Conservation (phyloP, 2,888 invertebrate genomes). For the Bembecia ichneumoniformis region DNA sequence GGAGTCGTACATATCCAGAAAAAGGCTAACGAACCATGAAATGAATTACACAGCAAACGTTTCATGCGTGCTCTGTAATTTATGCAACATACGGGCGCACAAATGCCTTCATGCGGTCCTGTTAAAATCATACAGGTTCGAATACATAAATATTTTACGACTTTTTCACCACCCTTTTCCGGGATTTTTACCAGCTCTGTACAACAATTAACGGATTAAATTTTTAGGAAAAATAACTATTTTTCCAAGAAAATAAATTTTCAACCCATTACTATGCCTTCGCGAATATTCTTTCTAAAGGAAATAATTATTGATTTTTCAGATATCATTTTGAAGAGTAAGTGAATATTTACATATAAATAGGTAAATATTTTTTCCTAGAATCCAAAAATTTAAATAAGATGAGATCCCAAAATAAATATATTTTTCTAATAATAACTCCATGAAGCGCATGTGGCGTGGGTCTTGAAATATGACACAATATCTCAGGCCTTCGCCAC, state of each 20-base stretch:
- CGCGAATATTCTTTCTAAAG: no score
- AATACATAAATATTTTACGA: constrained; percentile 8
- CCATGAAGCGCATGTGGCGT: constrained; percentile 30
- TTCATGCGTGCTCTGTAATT: constrained; percentile 10
- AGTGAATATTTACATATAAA: no score
- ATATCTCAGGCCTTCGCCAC: constrained; percentile 22
- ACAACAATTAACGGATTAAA: background rate
- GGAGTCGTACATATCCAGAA: constrained; percentile 6
- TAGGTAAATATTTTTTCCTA: no score
- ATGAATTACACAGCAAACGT: constrained; percentile 13
- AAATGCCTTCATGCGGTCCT: constrained; percentile 6
- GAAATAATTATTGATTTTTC: no score
- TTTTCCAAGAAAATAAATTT: no score
- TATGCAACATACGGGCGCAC: constrained; percentile 8
- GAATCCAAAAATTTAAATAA: background rate
- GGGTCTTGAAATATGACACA: constrained; percentile 30
- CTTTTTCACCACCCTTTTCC: background rate
- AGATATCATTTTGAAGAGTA: no score
- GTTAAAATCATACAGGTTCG: constrained; percentile 13
- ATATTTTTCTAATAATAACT: constrained; percentile 18
- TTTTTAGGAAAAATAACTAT: background rate
- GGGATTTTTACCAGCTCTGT: background rate
- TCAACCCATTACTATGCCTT: no score
- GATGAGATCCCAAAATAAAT: constrained; percentile 8
- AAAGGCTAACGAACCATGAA: constrained; percentile 16